phyloP scores from a whole-genome alignment of 2,113 vertebrate species.

The Vireo altiloquus region DNA sequence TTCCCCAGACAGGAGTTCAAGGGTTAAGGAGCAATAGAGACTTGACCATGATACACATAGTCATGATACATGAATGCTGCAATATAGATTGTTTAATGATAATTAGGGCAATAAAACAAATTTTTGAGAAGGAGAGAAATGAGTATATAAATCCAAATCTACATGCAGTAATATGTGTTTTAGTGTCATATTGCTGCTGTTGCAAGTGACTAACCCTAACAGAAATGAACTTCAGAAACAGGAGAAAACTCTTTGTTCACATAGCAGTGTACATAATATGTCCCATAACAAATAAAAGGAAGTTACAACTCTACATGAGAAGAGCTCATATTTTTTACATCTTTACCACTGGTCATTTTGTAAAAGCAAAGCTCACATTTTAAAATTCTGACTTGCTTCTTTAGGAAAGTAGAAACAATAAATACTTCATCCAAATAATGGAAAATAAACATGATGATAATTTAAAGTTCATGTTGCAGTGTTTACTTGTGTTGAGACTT shows the following conservation, averaged over 20 bases:
- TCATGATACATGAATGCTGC: no score
- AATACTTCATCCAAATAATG: background rate
- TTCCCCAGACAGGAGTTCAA: background rate
- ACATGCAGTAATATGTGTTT: background rate
- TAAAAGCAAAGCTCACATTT: background rate
- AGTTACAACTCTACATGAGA: background rate
- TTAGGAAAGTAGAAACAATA: background rate
- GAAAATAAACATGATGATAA: background rate
- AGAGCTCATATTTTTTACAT: background rate
- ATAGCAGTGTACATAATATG: background rate
- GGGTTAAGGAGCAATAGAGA: background rate
- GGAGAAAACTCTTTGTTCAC: background rate
- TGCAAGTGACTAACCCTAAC: background rate
- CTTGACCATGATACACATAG: background rate
- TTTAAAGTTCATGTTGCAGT: background rate
- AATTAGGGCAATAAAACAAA: background rate
- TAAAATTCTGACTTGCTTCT: background rate
- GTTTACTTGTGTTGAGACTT: conserved; percentile 8
- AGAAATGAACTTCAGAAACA: background rate
- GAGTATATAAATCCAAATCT: background rate
- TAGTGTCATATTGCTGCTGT: background rate
- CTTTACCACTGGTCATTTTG: background rate
- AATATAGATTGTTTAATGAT: background rate
- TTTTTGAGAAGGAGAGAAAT: background rate
- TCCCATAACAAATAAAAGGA: background rate